Base-by-base conservation (phyloP, 2,888 invertebrate species). In the Eupithecia subumbrata region DNA sequence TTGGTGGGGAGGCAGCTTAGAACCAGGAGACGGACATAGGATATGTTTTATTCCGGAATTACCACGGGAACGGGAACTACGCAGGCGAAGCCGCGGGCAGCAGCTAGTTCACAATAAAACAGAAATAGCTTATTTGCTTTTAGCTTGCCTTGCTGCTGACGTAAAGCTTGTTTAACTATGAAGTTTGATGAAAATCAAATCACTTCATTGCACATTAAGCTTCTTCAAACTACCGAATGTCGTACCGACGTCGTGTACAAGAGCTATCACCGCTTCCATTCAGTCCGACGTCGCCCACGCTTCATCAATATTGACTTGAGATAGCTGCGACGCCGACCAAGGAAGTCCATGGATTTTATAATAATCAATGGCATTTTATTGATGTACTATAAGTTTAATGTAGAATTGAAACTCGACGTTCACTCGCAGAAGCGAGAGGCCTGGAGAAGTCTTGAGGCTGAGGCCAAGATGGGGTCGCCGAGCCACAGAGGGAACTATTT, bases 201-300 rank as follows among this genome's bases (percentile, higher is more conserved):
- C 22, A 22, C 9, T 56, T 1, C 8, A 11, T n/a, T n/a, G n/a
- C n/a, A n/a, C n/a, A n/a, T n/a, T n/a, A n/a, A n/a, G n/a, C 34
- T 5, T 18, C 30, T 18, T 5, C 8, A 34, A 64, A 18, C 30
- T 64, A 34, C 34, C 16, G 64, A 0, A 18, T 16, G 8, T 34
- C 34, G 34, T 34, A 12, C 9, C 56, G 43, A 43, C 18, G 8
- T 75, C 71, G 48, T 76, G 63, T 76, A 71, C 67, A 73, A 76
- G 73, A 45, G 64, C 74, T 67, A 40, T 22, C 60, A 71, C 73
- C 69, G 67, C 64, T 75, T 76, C 25, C 88, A 83, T 87, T 87
- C 88, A 89, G 89, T 90, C 90, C 87, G 88, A 87, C 85, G 86
- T 85, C 91, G 85, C 94, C 94, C 92, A 95, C 94, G 91, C 91